Evolutionary conservation across 1,140 invertebrate genomes (phyloP).

Genomic region (Lysiphlebus fabarum): DNA sequence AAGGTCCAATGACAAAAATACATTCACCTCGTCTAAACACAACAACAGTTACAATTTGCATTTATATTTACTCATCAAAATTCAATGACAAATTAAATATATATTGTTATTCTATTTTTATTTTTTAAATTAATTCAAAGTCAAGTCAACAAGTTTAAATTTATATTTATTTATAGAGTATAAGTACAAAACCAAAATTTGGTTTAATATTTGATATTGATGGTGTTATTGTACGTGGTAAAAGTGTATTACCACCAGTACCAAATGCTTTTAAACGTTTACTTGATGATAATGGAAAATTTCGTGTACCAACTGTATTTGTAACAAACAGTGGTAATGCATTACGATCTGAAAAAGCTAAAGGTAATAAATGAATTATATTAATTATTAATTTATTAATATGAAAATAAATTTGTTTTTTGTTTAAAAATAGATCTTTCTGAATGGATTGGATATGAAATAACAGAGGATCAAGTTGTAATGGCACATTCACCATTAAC

Average conservation of each 20-base stretch:
- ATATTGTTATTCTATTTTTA: background rate
- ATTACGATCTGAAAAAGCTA: conserved; percentile 60
- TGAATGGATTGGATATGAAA: conserved; percentile 62
- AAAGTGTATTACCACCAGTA: conserved; percentile 63
- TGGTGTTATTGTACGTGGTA: conserved; percentile 68
- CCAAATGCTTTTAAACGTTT: conserved; percentile 59
- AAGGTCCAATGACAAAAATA: conserved; percentile 24
- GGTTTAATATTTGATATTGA: conserved; percentile 73
- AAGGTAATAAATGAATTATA: conserved; percentile 19
- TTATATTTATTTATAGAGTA: conserved; percentile 34
- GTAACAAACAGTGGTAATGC: conserved; percentile 69
- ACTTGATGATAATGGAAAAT: conserved; percentile 58
- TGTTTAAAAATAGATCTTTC: conserved; percentile 54
- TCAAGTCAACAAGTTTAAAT: background rate
- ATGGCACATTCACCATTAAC: conserved; percentile 70
- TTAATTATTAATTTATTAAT: no score
- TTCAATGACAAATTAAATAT: background rate
- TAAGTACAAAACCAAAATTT: conserved; percentile 55
- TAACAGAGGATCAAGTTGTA: conserved; percentile 66
- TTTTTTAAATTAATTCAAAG: background rate
- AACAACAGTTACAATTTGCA: background rate
- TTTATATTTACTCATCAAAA: background rate
- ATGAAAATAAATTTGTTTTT: no score
- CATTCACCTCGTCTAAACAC: conserved; percentile 14
- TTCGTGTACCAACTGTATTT: conserved; percentile 67